phyloP scores from a whole-genome alignment of 2,797 vertebrate genomes.

The Tympanoctomys barrerae region DNA sequence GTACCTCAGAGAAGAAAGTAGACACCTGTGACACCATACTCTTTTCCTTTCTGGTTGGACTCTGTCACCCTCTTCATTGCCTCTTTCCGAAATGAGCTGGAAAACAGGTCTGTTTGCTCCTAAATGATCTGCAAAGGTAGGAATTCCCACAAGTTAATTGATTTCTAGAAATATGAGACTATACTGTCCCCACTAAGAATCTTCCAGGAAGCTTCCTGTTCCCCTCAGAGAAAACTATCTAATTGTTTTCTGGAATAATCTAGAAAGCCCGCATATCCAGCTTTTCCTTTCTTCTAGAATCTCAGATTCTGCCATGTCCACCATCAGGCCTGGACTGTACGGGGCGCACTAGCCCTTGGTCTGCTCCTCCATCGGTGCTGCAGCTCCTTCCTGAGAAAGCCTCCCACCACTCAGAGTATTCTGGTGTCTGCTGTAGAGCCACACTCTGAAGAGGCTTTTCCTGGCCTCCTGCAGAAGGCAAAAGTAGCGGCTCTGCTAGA shows the following conservation, averaged over 20 bases:
- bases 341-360: not conserved
- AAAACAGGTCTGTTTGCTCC: not conserved
- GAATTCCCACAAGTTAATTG: not conserved
- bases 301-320: not conserved
- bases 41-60: not conserved
- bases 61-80: not conserved
- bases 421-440: not conserved
- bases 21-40: fast-evolving
- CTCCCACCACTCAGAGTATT: not conserved
- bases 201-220: not conserved
- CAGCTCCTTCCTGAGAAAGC: not conserved
- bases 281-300: not conserved
- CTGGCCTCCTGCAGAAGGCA: not conserved
- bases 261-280: not conserved
- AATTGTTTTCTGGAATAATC: not conserved
- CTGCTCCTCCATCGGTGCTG: no score
- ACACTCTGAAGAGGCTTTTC: not conserved
- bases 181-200: not conserved
- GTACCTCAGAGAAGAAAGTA: not conserved
- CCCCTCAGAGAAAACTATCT: not conserved
- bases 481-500: not conserved
- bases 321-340: fast-evolving
- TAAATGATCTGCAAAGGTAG: not conserved
- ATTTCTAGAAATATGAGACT: not conserved
- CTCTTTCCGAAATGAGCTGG: not conserved